Conservation (phyloP, 2,888 invertebrate species). For the Digitonthophagus gazella region DNA sequence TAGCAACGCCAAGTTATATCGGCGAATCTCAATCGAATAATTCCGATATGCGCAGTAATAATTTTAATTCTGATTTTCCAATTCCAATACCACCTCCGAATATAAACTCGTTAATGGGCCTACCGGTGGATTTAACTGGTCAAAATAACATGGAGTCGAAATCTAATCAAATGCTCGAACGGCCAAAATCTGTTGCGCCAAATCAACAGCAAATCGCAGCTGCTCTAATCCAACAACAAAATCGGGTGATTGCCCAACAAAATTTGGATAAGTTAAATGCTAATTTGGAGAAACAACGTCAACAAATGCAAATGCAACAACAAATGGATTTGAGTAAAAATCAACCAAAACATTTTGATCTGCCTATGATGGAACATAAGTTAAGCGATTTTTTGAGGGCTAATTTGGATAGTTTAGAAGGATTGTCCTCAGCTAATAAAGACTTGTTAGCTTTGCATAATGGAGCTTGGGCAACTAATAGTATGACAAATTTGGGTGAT, state of each 20-base stretch:
- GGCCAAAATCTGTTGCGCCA: constrained; percentile 49
- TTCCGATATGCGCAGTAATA: constrained; percentile 45
- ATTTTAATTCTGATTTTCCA: constrained; percentile 42
- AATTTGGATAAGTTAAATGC: constrained; percentile 61
- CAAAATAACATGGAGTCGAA: constrained; percentile 44
- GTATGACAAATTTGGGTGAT: constrained; percentile 38
- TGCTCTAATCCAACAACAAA: constrained; percentile 59
- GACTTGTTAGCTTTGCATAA: constrained; percentile 67
- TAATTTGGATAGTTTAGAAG: constrained; percentile 70
- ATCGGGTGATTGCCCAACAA: constrained; percentile 58
- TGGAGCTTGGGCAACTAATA: constrained; percentile 58
- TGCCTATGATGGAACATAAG: constrained; percentile 60
- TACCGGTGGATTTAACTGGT: constrained; percentile 48
- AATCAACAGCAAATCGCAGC: constrained; percentile 52
- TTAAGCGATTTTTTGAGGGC: constrained; percentile 71
- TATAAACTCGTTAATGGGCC: constrained; percentile 41
- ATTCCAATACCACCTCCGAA: constrained; percentile 45
- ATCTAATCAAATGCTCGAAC: constrained; percentile 41
- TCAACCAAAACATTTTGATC: constrained; percentile 47
- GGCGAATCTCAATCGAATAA: constrained; percentile 45
- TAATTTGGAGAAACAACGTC: constrained; percentile 58
- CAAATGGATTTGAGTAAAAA: constrained; percentile 44
- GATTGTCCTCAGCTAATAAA: constrained; percentile 56
- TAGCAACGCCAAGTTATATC: constrained; percentile 54
- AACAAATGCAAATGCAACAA: constrained; percentile 51